Evolutionary conservation across 2,113 vertebrate genomes (phyloP).

Genomic region (Sardina pilchardus): DNA sequence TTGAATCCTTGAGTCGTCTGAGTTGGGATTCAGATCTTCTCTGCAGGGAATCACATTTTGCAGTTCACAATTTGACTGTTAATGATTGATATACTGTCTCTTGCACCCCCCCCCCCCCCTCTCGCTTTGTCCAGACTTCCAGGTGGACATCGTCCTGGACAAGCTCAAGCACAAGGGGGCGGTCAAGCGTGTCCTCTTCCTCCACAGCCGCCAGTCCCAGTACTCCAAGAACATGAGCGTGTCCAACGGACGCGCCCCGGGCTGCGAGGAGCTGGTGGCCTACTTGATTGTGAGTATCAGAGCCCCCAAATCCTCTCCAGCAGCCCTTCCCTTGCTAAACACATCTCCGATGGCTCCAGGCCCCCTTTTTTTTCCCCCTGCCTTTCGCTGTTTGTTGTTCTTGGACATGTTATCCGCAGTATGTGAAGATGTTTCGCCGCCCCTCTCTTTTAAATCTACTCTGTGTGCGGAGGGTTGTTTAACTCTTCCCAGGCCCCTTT

Average conservation of each 20-base stretch:
- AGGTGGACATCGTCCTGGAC: slow-evolving; percentile 88
- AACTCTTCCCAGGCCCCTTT: background rate
- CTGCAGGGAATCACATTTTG: background rate
- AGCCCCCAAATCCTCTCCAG: background rate
- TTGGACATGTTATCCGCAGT: background rate
- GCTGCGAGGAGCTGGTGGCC: slow-evolving; percentile 86
- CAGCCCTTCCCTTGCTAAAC: background rate
- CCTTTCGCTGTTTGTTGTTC: background rate
- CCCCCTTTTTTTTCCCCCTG: background rate
- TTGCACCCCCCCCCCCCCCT: background rate
- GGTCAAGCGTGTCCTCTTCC: slow-evolving; percentile 88
- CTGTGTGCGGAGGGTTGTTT: background rate
- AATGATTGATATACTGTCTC: background rate
- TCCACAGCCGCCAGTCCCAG: slow-evolving; percentile 73
- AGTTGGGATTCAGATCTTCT: background rate
- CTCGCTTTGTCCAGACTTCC: slow-evolving; percentile 75
- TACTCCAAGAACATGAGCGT: slow-evolving; percentile 88
- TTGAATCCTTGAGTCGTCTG: too few relatives aligned
- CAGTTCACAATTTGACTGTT: background rate
- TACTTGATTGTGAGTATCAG: slow-evolving; percentile 80
- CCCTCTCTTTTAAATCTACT: background rate
- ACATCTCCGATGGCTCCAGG: background rate
- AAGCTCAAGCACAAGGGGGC: slow-evolving; percentile 94
- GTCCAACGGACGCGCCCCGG: slow-evolving; percentile 66
- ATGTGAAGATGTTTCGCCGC: background rate